A percentile compares a stretch with the other conserved stretches of the same genome.
Evolutionary conservation across 1,140 invertebrate species (phyloP).

Genomic region (Neuroterus valhalla): DNA sequence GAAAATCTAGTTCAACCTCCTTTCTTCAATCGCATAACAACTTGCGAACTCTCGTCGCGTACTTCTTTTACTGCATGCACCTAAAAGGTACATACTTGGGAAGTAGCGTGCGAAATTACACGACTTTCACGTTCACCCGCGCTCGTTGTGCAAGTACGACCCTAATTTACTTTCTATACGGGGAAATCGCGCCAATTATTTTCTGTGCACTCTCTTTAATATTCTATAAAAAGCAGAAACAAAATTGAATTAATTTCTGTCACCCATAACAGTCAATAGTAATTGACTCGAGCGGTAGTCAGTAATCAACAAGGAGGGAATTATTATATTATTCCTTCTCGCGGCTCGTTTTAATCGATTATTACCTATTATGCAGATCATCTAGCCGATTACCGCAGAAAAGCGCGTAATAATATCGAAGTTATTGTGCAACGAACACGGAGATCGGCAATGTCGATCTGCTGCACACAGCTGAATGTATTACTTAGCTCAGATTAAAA

Average conservation of each 20-base stretch:
- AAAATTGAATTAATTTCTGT: background rate
- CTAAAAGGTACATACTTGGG: constrained; percentile 49
- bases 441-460: constrained; percentile 12
- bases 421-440: constrained; percentile 16
- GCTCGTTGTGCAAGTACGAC: constrained; percentile 39
- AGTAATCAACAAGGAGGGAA: constrained; percentile 8
- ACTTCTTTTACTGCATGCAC: constrained; percentile 34
- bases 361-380: constrained; percentile 20
- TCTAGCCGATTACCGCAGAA: background rate
- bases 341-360: constrained; percentile 1
- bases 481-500: constrained; percentile 15
- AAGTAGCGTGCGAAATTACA: constrained; percentile 50
- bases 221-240: constrained; percentile 5
- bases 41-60: constrained; percentile 38
- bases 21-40: background rate
- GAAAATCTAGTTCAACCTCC: background rate
- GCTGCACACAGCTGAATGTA: background rate
- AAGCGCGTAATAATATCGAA: background rate
- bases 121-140: constrained; percentile 60
- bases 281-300: constrained; percentile 9
- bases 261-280: background rate
- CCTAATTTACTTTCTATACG: constrained; percentile 63
- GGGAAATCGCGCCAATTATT: constrained; percentile 42
- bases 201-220: background rate
- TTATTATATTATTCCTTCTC: background rate